Conservation (phyloP, 2,888 invertebrate species). For the Monoplex corrugatus region DNA sequence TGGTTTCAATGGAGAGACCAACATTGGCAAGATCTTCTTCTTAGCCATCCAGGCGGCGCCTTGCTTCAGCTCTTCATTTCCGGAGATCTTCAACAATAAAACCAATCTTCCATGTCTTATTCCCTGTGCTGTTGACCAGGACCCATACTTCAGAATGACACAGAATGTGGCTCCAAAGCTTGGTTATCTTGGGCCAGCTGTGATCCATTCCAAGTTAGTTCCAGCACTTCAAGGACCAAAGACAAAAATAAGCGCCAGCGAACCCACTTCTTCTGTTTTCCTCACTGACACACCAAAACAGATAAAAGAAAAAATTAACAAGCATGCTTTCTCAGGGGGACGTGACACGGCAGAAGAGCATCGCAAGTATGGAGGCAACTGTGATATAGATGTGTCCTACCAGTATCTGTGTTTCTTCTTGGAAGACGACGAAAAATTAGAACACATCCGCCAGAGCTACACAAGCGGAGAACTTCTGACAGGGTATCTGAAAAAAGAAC, state of each 20-base stretch:
- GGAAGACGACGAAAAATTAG: conserved; percentile 93
- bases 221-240: conserved; percentile 97
- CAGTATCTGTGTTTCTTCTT: conserved; percentile 97
- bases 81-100: conserved; percentile 90
- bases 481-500: conserved; percentile 95
- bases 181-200: conserved; percentile 92
- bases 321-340: conserved; percentile 99
- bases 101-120: conserved; percentile 92
- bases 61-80: conserved; percentile 86
- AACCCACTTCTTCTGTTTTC: conserved; percentile 95
- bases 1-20: conserved; percentile 97
- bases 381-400: conserved; percentile 96
- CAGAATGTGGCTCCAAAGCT: conserved; percentile 97
- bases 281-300: conserved; percentile 97
- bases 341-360: conserved; percentile 96
- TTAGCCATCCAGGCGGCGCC: conserved; percentile 98
- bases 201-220: conserved; percentile 93
- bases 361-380: conserved; percentile 92
- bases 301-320: no score
- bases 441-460: conserved; percentile 89
- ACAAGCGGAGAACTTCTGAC: conserved; percentile 94
- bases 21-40: conserved; percentile 98
- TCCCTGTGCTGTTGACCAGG: conserved; percentile 99
- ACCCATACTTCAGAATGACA: conserved; percentile 99
- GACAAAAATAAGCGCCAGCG: conserved; percentile 99